Evolutionary conservation across 2,888 invertebrate genomes (phyloP).

Genomic region (Dione juno): DNA sequence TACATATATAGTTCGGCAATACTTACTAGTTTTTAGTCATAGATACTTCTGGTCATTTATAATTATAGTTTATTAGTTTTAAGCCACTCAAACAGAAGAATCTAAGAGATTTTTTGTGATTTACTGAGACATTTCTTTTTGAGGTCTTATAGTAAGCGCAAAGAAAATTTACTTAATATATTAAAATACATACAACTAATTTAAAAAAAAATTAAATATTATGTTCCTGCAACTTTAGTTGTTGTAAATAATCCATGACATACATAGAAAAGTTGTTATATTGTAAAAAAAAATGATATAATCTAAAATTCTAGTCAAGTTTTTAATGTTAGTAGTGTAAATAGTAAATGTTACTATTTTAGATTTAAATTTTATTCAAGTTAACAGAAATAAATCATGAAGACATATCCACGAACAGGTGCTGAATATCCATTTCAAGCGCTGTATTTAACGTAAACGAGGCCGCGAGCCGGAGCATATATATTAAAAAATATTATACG

Average conservation of each 20-base stretch:
- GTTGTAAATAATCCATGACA: conserved; percentile 1
- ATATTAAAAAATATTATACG: not conserved
- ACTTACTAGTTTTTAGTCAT: not conserved
- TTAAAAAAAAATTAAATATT: not conserved
- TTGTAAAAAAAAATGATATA: conserved; percentile 27
- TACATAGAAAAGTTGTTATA: conserved; percentile 1
- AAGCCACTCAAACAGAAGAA: not conserved
- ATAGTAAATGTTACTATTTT: conserved; percentile 45
- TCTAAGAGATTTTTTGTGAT: not conserved
- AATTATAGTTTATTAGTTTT: not conserved
- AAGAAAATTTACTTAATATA: not conserved
- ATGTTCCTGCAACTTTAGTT: not conserved
- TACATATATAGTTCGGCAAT: no score
- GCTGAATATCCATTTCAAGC: conserved; percentile 37
- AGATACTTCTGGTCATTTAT: conserved; percentile 6
- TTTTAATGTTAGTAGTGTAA: conserved; percentile 41
- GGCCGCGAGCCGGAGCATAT: not conserved
- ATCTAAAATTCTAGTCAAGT: conserved; percentile 46
- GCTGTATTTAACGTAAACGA: not conserved
- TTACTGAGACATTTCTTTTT: not conserved
- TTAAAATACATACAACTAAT: not conserved
- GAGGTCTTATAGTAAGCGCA: not conserved
- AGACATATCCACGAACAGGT: conserved; percentile 41
- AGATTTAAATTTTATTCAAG: conserved; percentile 39
- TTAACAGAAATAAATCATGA: conserved; percentile 31